Evolutionary conservation across 2,888 invertebrate genomes (phyloP), one percentile per base, ranked within the genome.

Genomic region (Pomacea canaliculata): DNA sequence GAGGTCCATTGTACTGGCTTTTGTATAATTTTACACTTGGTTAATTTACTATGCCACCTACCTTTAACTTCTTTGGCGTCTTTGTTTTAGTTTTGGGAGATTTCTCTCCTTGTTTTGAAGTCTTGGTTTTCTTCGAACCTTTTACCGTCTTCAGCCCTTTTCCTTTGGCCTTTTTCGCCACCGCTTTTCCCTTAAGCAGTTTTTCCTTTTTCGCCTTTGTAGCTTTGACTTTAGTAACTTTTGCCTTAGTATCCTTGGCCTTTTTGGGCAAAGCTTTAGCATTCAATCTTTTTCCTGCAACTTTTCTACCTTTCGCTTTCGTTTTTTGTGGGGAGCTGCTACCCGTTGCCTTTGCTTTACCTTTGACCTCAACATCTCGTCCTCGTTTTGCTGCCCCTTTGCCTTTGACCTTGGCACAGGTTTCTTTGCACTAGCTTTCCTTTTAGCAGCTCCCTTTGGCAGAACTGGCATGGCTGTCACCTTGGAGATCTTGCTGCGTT

Each of bases 361-460:
- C 51, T 56, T 7, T 56, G 5, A 37, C 37, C 37, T 37, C 37
- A 1, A 5, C 37, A 37, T 37, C 37, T 37, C 37, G 37, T 37
- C 37, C 37, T 37, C 37, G 37, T 37, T 37, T 37, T 37, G 5
- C 5, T 37, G 3, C 37, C 37, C 37, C 37, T 37, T 37, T 37
- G 37, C 37, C 37, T 5, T 37, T 37, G 37, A 37, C 37, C 23
- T 23, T 23, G 23, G 23, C 49, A 49, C 59, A 16, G 71, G 62
- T 62, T 72, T 79, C 49, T n/a, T 63, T 12, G 65, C 46, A 27
- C 59, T 7, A 48, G 66, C 72, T 2, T 13, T 66, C 49, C n/a
- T 63, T 63, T 69, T 72, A 23, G 71, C 71, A 4, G 69, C 46
- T 66, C 65, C 62, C 71, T 76, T 76, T 18, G 16, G 46, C 18